Conservation (phyloP, 2,113 vertebrate genomes). For the Chaetorhynchus papuensis region DNA sequence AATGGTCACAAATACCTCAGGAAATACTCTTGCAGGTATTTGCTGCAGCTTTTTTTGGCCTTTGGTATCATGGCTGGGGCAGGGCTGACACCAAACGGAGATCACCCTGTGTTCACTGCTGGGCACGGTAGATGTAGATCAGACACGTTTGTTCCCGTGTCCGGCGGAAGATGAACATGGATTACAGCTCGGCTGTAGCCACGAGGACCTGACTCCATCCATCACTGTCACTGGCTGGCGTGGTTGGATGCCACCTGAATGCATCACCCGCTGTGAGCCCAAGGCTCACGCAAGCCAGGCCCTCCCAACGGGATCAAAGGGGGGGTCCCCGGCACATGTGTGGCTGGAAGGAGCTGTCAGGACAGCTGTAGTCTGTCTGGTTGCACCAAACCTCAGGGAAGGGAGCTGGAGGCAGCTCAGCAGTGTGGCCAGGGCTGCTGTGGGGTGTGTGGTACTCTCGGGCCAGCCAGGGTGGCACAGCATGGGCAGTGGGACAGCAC, state of each 20-base stretch:
- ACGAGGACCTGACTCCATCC: neutral
- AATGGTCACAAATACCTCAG: neutral
- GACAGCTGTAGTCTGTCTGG: neutral
- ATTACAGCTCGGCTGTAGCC: neutral
- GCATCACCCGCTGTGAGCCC: neutral
- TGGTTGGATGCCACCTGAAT: neutral
- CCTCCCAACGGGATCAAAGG: too few relatives aligned
- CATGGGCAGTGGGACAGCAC: rapidly evolving
- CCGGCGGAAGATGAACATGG: neutral
- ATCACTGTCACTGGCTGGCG: neutral
- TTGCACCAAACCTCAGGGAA: too few relatives aligned
- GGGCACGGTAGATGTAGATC: neutral
- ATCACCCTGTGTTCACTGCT: rapidly evolving
- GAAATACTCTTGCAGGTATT: rapidly evolving
- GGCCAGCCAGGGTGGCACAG: neutral
- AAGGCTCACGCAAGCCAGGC: neutral
- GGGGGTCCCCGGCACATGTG: rapidly evolving
- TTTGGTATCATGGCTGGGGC: neutral
- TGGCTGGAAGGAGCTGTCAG: neutral
- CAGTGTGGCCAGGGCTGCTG: neutral
- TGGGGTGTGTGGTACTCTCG: rapidly evolving
- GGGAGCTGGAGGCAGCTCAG: neutral
- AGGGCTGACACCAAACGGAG: neutral
- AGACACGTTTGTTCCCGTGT: neutral
- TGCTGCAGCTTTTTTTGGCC: neutral